Evolutionary conservation across 2,797 vertebrate genomes (phyloP).

Genomic region (Setipinna tenuifilis): DNA sequence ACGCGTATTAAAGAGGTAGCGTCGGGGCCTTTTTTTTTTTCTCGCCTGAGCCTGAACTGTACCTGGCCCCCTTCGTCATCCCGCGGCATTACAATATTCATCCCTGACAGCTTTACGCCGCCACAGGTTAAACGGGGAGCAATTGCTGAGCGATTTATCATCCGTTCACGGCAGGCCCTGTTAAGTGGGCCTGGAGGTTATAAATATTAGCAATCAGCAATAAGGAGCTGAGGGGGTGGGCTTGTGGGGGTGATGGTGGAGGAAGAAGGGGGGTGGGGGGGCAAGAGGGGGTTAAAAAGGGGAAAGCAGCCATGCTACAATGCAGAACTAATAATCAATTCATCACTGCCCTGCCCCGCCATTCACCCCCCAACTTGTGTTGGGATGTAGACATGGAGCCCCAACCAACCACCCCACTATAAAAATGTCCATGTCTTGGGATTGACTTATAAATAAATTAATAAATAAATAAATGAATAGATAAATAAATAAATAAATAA

Average conservation of each 20-base stretch:
- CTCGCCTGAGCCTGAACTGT: constrained; percentile 53
- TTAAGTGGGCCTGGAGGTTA: constrained; percentile 75
- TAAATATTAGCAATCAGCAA: constrained; percentile 80
- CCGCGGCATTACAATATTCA: constrained; percentile 65
- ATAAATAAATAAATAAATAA: constrained; percentile 37
- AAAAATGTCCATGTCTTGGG: constrained; percentile 44
- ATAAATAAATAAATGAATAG: neutral
- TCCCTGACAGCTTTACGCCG: constrained; percentile 71
- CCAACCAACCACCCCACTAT: constrained; percentile 33
- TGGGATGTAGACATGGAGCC: constrained; percentile 35
- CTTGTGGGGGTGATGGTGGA: neutral
- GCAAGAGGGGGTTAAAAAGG: constrained; percentile 42
- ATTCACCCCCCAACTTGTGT: constrained; percentile 56
- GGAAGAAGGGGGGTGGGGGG: neutral
- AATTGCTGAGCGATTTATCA: constrained; percentile 76
- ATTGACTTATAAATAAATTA: constrained; percentile 33
- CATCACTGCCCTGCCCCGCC: constrained; percentile 67
- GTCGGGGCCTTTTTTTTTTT: constrained; percentile 15
- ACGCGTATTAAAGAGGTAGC: constrained; percentile 40
- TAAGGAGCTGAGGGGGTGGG: constrained; percentile 33
- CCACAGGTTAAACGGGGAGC: constrained; percentile 67
- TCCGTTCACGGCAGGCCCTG: constrained; percentile 55
- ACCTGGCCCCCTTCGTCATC: constrained; percentile 62
- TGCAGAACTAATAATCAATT: constrained; percentile 72
- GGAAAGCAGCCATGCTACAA: constrained; percentile 63